These are phyloP conservation scores for Mercenaria mercenaria DNA, from an alignment of 1,140 invertebrate species.

Conservation along the genomic window DNA sequence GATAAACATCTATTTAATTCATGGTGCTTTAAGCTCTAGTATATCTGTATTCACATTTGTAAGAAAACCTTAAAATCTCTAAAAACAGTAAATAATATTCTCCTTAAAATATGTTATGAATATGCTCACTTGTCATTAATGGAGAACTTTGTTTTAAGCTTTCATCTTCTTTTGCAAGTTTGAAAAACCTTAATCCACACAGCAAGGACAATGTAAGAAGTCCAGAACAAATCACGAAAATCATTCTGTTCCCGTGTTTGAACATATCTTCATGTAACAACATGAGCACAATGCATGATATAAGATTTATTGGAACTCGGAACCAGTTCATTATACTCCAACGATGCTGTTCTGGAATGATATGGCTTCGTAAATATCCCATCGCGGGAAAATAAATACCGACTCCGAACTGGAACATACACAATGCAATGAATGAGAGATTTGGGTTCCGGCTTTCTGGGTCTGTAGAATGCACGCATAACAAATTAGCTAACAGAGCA, in stretches of 20 bases:
- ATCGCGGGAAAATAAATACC: slow-evolving; percentile 87
- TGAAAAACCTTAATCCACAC: slow-evolving; percentile 76
- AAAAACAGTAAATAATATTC: no score
- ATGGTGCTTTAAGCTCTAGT: no score
- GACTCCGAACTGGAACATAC: slow-evolving; percentile 89
- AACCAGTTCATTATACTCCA: slow-evolving; percentile 86
- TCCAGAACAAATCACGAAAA: slow-evolving; percentile 86
- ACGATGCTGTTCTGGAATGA: slow-evolving; percentile 88
- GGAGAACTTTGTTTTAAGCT: slow-evolving; percentile 76
- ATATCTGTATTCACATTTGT: no score
- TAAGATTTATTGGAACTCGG: slow-evolving; percentile 85
- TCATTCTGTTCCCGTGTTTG: slow-evolving; percentile 85
- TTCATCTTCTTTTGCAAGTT: slow-evolving; percentile 77
- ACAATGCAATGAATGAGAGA: slow-evolving; percentile 88
- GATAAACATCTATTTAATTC: no score
- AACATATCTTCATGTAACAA: slow-evolving; percentile 86
- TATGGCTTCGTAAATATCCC: slow-evolving; percentile 88
- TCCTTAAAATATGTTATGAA: slow-evolving; percentile 84
- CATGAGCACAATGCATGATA: slow-evolving; percentile 85
- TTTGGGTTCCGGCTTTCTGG: slow-evolving; percentile 76
- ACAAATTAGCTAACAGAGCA: slow-evolving; percentile 80
- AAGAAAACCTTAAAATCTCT: no score
- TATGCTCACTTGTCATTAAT: slow-evolving; percentile 80
- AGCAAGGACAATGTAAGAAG: slow-evolving; percentile 83
- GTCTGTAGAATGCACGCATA: slow-evolving; percentile 82